Percentiles rank a stretch among this genome's conserved stretches.
Evolutionary conservation across 2,113 vertebrate genomes (phyloP).

Genomic region (Australoheros scitulus): DNA sequence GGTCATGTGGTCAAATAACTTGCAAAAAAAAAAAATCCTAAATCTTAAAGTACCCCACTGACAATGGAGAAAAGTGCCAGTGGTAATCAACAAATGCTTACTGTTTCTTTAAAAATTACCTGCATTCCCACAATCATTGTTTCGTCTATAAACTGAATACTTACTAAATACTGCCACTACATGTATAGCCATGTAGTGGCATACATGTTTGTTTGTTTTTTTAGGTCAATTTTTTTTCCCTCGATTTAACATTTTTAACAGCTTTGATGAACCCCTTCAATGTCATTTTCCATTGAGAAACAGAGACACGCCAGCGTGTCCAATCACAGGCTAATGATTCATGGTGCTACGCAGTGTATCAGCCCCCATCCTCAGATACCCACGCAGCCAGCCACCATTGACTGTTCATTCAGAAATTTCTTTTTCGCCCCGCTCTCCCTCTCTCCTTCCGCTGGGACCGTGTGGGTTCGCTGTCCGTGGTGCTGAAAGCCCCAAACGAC

Average conservation of each 20-base stretch:
- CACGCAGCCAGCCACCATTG: conserved; percentile 17
- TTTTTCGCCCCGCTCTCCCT: neutral
- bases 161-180: neutral
- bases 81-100: neutral
- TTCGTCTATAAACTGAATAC: neutral
- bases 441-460: neutral
- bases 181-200: neutral
- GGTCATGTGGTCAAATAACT: neutral
- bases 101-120: no score
- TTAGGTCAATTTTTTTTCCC: neutral
- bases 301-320: neutral
- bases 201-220: no score
- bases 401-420: conserved; percentile 41
- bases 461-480: conserved; percentile 56
- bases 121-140: neutral
- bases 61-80: neutral
- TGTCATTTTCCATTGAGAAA: conserved; percentile 21
- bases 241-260: neutral
- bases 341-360: conserved; percentile 27
- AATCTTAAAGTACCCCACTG: neutral
- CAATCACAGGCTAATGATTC: conserved; percentile 41
- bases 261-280: neutral
- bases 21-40: neutral
- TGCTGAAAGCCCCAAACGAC: conserved; percentile 42
- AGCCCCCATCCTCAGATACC: conserved; percentile 21